These are phyloP conservation scores for Diaprepes abbreviatus DNA, from an alignment of 2,888 invertebrate species.

Conservation along the genomic window DNA sequence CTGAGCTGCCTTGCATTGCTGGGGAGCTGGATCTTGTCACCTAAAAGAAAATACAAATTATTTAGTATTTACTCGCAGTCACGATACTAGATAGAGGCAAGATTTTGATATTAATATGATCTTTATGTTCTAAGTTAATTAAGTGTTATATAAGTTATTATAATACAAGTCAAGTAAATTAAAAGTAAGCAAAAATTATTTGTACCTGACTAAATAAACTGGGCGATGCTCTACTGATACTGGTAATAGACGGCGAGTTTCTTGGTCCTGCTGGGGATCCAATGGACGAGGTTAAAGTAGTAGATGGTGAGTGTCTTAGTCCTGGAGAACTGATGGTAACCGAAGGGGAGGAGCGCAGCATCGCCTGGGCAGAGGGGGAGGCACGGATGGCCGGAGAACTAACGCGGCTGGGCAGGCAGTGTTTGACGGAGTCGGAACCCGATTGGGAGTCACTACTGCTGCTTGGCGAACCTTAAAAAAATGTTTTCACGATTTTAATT, in stretches of 20 bases:
- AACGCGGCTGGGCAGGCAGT: conserved; percentile 69
- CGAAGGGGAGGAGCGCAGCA: conserved; percentile 66
- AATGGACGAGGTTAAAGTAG: conserved; percentile 49
- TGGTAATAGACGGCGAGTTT: conserved; percentile 63
- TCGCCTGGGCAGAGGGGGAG: conserved; percentile 65
- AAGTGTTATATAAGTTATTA: too few species aligned
- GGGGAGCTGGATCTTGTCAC: conserved; percentile 65
- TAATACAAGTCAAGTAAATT: too few species aligned
- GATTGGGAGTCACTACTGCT: conserved; percentile 85
- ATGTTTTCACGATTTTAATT: too few species aligned
- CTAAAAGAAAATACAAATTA: conserved; percentile 27
- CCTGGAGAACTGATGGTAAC: conserved; percentile 58
- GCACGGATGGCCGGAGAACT: conserved; percentile 67
- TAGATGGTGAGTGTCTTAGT: conserved; percentile 56
- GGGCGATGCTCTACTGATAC: conserved; percentile 68
- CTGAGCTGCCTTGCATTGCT: conserved; percentile 72
- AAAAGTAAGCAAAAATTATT: too few species aligned
- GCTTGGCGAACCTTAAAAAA: conserved; percentile 79
- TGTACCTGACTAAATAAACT: conserved; percentile 58
- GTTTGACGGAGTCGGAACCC: conserved; percentile 83
- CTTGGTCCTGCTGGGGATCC: conserved; percentile 55
- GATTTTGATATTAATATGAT: too few species aligned
- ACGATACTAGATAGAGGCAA: too few species aligned
- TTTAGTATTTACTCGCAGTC: conserved; percentile 4
- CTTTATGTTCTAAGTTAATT: too few species aligned